Percentiles rank a stretch among this genome's conserved stretches.
Conservation (phyloP, 2,888 invertebrate species). For the Sthenelais limicola region DNA sequence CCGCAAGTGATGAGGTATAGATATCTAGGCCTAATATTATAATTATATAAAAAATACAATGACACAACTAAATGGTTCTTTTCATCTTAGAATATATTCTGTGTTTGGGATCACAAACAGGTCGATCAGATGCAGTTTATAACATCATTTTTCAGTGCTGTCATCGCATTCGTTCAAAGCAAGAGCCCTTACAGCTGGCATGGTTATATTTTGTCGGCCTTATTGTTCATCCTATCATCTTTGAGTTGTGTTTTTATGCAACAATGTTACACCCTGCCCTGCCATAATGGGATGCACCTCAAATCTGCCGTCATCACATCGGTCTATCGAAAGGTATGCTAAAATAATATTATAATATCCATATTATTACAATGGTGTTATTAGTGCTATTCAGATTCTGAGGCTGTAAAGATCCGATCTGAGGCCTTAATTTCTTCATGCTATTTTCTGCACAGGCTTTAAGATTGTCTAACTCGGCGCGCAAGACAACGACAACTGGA, state of each 20-base stretch:
- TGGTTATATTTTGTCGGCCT: slow-evolving; percentile 46
- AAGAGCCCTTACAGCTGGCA: slow-evolving; percentile 48
- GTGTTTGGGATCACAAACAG: too few relatives aligned
- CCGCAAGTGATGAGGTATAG: slow-evolving; percentile 14
- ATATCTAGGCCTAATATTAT: too few relatives aligned
- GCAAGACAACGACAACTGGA: slow-evolving; percentile 84
- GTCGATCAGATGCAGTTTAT: too few relatives aligned
- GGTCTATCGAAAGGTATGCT: slow-evolving; percentile 51
- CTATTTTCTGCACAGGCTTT: slow-evolving; percentile 33
- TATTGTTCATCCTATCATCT: slow-evolving; percentile 46
- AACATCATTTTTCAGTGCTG: slow-evolving; percentile 39
- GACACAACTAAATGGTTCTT: too few relatives aligned
- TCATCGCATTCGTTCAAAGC: slow-evolving; percentile 45
- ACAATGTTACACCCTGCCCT: slow-evolving; percentile 48
- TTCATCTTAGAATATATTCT: too few relatives aligned
- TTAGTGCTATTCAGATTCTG: too few relatives aligned
- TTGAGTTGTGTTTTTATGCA: slow-evolving; percentile 43
- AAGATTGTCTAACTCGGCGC: slow-evolving; percentile 78
- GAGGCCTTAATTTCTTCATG: not conserved
- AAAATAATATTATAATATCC: too few relatives aligned
- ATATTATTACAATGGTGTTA: too few relatives aligned
- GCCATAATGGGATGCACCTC: slow-evolving; percentile 45
- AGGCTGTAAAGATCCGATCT: too few relatives aligned
- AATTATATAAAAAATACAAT: not conserved
- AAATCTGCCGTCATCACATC: slow-evolving; percentile 49